A percentile compares a stretch with the other conserved stretches of the same genome.
Conservation (phyloP, 2,797 vertebrate genomes). For the Sebastes steindachneri region DNA sequence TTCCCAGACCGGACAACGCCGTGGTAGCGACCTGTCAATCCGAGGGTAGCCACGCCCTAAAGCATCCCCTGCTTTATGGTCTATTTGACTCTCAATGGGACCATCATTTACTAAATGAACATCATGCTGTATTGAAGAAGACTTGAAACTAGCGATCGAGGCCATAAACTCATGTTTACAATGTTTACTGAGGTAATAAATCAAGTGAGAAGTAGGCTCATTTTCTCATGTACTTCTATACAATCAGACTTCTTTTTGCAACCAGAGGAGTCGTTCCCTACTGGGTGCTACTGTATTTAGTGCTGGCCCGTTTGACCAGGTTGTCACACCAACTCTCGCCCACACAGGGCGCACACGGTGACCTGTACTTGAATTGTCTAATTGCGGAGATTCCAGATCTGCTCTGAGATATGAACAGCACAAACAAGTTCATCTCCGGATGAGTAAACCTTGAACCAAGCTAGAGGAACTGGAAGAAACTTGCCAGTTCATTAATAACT, state of each 20-base stretch:
- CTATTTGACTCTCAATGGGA: too few species aligned
- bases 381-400: constrained; percentile 27
- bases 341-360: constrained; percentile 1
- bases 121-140: too few species aligned
- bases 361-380: constrained; percentile 9
- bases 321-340: constrained; percentile 16
- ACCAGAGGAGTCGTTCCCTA: too few species aligned
- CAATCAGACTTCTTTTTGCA: too few species aligned
- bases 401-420: constrained; percentile 17
- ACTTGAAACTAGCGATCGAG: too few species aligned
- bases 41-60: too few species aligned
- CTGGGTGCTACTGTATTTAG: background rate
- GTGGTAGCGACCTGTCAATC: background rate
- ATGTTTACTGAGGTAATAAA: too few species aligned
- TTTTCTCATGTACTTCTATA: too few species aligned
- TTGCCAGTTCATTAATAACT: constrained; percentile 69
- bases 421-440: constrained; percentile 50
- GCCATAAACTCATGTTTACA: too few species aligned
- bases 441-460: constrained; percentile 63
- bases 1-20: background rate
- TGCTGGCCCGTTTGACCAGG: constrained; percentile 9
- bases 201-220: too few species aligned
- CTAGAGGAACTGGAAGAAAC: constrained; percentile 58
- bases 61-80: too few species aligned
- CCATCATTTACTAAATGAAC: too few species aligned